A percentile compares a stretch with the other conserved stretches of the same genome.
Conservation (phyloP, 2,113 vertebrate genomes). For the Pyxicephalus adspersus region DNA sequence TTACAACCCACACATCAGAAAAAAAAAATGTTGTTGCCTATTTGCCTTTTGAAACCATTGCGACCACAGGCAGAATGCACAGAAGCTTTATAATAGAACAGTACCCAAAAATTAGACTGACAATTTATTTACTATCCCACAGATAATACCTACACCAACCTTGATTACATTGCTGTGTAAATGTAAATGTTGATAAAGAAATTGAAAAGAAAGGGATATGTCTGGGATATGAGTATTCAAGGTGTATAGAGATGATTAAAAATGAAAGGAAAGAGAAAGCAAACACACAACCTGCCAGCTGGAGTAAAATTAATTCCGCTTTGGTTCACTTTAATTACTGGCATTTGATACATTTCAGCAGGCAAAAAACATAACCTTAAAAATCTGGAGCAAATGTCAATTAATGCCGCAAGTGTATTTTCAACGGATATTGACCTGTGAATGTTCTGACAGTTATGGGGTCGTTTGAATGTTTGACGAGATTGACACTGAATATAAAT, state of each 20-base stretch:
- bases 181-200: conserved; percentile 42
- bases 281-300: conserved; percentile 53
- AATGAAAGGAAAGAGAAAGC: conserved; percentile 50
- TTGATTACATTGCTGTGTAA: conserved; percentile 33
- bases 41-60: neutral
- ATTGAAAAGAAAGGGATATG: conserved; percentile 44
- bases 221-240: conserved; percentile 48
- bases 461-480: conserved; percentile 45
- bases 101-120: conserved; percentile 39
- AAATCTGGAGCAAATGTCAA: conserved; percentile 53
- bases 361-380: conserved; percentile 54
- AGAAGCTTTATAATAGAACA: conserved; percentile 15
- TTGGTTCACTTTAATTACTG: conserved; percentile 54
- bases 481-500: conserved; percentile 45
- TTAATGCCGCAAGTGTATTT: conserved; percentile 52
- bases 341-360: conserved; percentile 53
- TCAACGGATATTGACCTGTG: conserved; percentile 52
- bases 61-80: conserved; percentile 33
- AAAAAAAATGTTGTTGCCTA: conserved; percentile 10
- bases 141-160: conserved; percentile 30
- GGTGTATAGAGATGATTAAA: conserved; percentile 52
- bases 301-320: conserved; percentile 53
- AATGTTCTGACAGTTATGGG: conserved; percentile 47
- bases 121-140: conserved; percentile 42
- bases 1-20: too few relatives aligned